Base-by-base conservation (phyloP, 1,140 invertebrate genomes). In the Drosophila pectinifera region DNA sequence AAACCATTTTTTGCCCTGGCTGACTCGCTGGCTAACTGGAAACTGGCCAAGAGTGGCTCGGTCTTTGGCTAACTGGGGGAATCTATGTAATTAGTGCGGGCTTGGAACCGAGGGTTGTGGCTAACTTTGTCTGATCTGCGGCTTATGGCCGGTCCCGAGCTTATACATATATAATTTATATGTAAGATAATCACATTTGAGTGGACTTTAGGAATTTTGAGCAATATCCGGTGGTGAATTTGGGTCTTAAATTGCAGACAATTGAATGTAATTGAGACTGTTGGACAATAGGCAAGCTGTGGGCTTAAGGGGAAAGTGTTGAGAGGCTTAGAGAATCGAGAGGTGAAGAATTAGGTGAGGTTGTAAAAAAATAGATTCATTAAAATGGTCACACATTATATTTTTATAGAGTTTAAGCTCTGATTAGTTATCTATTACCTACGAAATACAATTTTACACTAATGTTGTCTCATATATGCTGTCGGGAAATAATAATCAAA, bases 181-280 rank as follows among this genome's bases (percentile, higher is more conserved):
- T 24, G 38, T 22, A 26, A 58, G 59, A 48, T 48, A 70, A 62
- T 45, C 59, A 38, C 43, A 31, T 72, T 57, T 65, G 70, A 26
- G 22, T 48, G 28, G 54, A 80, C 58, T 85, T 84, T 73, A 84
- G 69, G 68, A 59, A 69, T 75, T 75, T 84, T 48, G 45, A 41
- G 56, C 83, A 76, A 83, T 83, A 88, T 86, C 83, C 83, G 79
- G 54, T 62, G 41, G 28, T 34, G 36, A 59, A 63, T 56, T 76
- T 39, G 28, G 38, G 20, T 26, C 54, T 11, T 38, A 54, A 76
- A 57, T 76, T 56, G 43, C 59, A 65, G 56, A 38, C 62, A 42
- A 65, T 73, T 63, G 28, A 28, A 20, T 16, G 57, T 68, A 80
- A 85, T 83, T 79, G 59, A 65, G 70, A 61, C 58, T 57, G 51